Evolutionary conservation across 1,140 invertebrate genomes (phyloP).

Genomic region (Phenacoccus solenopsis): DNA sequence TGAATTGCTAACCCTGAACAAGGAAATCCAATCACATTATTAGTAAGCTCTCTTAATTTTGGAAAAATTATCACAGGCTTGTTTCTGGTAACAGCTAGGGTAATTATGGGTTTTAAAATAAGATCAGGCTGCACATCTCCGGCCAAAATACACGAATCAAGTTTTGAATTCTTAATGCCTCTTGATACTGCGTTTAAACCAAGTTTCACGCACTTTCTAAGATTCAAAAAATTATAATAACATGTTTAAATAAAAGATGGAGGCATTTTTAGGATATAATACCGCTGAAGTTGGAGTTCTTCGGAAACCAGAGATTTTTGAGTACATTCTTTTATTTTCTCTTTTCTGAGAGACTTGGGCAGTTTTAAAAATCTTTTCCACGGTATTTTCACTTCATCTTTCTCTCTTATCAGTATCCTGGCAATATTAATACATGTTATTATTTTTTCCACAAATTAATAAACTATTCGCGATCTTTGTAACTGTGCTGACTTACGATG

Average conservation of each 20-base stretch:
- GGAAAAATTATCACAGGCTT: neutral
- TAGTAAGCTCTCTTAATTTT: neutral
- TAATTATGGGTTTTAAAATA: neutral
- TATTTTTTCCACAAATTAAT: too few species aligned
- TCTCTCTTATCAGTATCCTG: neutral
- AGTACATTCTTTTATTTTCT: neutral
- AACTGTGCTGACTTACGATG: neutral
- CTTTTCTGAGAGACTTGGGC: neutral
- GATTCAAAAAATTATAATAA: neutral
- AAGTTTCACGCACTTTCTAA: neutral
- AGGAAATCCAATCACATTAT: neutral
- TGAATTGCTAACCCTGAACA: neutral
- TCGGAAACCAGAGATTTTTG: neutral
- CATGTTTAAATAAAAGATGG: neutral
- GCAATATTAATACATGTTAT: too few species aligned
- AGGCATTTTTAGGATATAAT: neutral
- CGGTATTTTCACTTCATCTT: neutral
- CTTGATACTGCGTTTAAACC: neutral
- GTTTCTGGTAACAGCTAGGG: neutral
- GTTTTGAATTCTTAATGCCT: neutral
- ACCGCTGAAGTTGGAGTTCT: neutral
- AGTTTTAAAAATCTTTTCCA: neutral
- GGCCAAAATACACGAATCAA: neutral
- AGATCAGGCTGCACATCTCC: neutral
- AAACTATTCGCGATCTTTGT: too few species aligned